Base-by-base conservation (phyloP, 2,113 vertebrate genomes). In the Camelus dromedarius region DNA sequence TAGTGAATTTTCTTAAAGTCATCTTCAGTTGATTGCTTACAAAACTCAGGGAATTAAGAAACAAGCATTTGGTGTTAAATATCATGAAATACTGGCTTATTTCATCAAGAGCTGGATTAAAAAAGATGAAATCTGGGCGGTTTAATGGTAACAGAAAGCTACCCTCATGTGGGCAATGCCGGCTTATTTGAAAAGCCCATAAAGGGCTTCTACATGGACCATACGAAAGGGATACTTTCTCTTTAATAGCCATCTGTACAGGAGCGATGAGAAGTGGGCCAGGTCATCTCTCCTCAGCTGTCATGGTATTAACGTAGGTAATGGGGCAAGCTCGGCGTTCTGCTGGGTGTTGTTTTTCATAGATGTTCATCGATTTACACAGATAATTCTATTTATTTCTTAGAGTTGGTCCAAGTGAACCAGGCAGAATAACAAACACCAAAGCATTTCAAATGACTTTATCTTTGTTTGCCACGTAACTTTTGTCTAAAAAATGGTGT, bases 211-310 rank as follows among this genome's bases (percentile, higher is more conserved):
- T 99, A 98, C 99, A 99, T 99, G 98, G 99, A 98, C 98, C 99
- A 98, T 98, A 98, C 99, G 99, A 99, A 99, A 99, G 99, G 99
- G 99, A 99, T 99, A 99, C 99, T 99, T 99, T 99, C 99, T 99
- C 99, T 99, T 99, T 99, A 99, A 99, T 99, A 99, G 99, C 99
- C 99, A 99, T 99, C 99, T 99, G 99, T 99, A 99, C 99, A 99
- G 99, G 99, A 99, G 99, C 99, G 99, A 99, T 98, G 99, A 99
- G 99, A 99, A 99, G 99, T 99, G 99, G 99, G 99, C 99, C 99
- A 99, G 99, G 99, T 99, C 99, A 99, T 99, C 99, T 99, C 99
- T 99, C 99, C 99, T 99, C 99, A 99, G 99, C 99, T 99, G 99
- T 99, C 99, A 99, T 98, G 99, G 99, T 99, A 99, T 99, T 99